A percentile compares a stretch with the other conserved stretches of the same genome.
phyloP scores from a whole-genome alignment of 2,888 invertebrate genomes.

The Rhagonycha fulva region DNA sequence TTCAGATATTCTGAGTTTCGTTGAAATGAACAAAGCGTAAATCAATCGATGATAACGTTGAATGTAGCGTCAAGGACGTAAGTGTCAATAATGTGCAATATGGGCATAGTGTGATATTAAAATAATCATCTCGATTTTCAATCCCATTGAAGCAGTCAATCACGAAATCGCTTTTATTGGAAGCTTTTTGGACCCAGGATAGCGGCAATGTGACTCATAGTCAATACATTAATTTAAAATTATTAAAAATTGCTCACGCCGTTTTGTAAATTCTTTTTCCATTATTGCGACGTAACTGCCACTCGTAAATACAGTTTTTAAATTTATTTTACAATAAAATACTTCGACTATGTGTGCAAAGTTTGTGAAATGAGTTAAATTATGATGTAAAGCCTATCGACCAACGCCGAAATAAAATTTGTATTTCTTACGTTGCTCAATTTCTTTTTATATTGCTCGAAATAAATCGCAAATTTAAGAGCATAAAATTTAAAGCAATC shows the following conservation, averaged over 20 bases:
- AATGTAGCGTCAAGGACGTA: slow-evolving; percentile 13
- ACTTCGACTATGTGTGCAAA: background rate
- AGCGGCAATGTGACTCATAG: background rate
- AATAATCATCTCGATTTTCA: slow-evolving; percentile 25
- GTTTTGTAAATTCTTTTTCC: background rate
- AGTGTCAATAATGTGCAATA: slow-evolving; percentile 22
- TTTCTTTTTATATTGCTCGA: background rate
- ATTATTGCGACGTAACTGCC: background rate
- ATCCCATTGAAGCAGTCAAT: slow-evolving; percentile 13
- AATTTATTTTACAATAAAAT: background rate
- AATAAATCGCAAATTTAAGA: background rate
- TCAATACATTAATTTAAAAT: background rate
- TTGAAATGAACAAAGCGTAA: background rate
- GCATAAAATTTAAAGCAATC: background rate
- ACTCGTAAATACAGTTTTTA: background rate
- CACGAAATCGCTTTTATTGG: slow-evolving; percentile 23
- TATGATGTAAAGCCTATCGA: background rate
- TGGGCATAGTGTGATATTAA: slow-evolving; percentile 19
- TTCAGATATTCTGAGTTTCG: background rate
- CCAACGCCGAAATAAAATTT: background rate
- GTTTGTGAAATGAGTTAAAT: background rate
- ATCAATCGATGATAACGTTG: background rate
- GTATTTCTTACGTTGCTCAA: background rate
- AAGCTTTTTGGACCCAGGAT: slow-evolving; percentile 2
- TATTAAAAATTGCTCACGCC: background rate